Base-by-base conservation (phyloP, 64 coral and sea anemone genomes). In the Astreopora myriophthalma region DNA sequence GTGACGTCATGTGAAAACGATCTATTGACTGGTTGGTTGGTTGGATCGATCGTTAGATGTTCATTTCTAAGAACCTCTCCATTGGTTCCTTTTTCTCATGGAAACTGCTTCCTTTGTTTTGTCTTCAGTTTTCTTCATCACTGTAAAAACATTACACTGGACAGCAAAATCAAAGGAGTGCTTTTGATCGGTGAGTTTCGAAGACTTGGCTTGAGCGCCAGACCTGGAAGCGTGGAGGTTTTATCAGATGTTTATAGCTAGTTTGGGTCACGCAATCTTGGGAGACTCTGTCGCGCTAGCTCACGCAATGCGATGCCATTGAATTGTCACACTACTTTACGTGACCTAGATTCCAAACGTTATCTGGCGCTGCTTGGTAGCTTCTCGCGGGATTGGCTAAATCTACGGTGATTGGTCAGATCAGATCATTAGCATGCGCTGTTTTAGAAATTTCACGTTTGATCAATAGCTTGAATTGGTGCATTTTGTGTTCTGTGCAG, bases 131-230 rank as follows among this genome's bases (percentile, higher is more conserved):
- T 90, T 86, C 91, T 90, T 46, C 78, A 89, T 66, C 67, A 72
- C 23, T 96, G 95, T 31, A 75, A 77, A 25, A 89, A 96, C 76
- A 96, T 96, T 33, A 86, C 80, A 5, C 55, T 93, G 68, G 95
- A 96, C 51, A 94, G 27, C 39, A 96, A 94, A 66, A 96, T 92
- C 27, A 90, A 93, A 57, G 95, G 95, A 20, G 75, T 96, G 16
- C 85, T 96, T 31, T 31, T 96, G 7, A 87, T 96, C 94, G 95
- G 95, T 96, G 19, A 79, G 95, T 76, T 44, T 4, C 17, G 3
- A 1, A 89, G 19, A 17, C 6, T 25, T 64, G 9, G 11, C 3
- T 5, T 46, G 4, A 46, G 40, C 10, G 40, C n/a, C n/a, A n/a
- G n/a, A n/a, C n/a, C n/a, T n/a, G n/a, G n/a, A n/a, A n/a, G n/a